Base-by-base conservation (phyloP, 1,140 invertebrate genomes). In the Neocloeon triangulifer region DNA sequence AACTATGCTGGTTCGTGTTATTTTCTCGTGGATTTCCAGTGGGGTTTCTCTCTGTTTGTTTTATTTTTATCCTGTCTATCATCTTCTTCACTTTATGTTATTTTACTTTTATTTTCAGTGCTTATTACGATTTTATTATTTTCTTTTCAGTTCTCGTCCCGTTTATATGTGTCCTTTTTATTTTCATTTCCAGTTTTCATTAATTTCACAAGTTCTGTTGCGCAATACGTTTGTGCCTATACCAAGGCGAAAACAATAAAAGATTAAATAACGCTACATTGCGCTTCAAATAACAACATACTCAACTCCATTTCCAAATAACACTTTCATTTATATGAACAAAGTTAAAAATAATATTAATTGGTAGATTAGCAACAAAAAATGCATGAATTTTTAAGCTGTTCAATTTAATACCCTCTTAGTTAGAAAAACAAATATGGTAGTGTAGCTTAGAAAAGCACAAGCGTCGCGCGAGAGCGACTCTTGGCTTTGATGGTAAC, bases 91-190 rank as follows among this genome's bases (percentile, higher is more conserved):
- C 32, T 20, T 5, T 23, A n/a, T 18, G 26, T 30, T 34, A 16
- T 36, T 40, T 12, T 41, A 32, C 30, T n/a, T 22, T 19, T 7
- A 32, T 33, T 25, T 25, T 21, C 16, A 36, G 27, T 23, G 18
- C 21, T 25, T 4, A n/a, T 7, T 10, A 17, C 29, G 30, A 38
- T 27, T 16, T 22, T 22, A 22, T 35, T 19, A 22, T 39, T 19
- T 17, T 32, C 20, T 17, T n/a, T n/a, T n/a, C n/a, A 23, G 8
- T 9, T 23, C n/a, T 35, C 22, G 30, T 36, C 12, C 7, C 5
- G 25, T 34, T 27, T 16, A 30, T n/a, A n/a, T 18, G 19, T 34
- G 14, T 17, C 25, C 23, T 13, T 34, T 29, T 4, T 8, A 5
- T 28, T 29, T 3, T 10, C 9, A 10, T 34, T 18, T 15, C 5